Base-by-base conservation (phyloP, 1,140 invertebrate genomes). In the Diprion similis region DNA sequence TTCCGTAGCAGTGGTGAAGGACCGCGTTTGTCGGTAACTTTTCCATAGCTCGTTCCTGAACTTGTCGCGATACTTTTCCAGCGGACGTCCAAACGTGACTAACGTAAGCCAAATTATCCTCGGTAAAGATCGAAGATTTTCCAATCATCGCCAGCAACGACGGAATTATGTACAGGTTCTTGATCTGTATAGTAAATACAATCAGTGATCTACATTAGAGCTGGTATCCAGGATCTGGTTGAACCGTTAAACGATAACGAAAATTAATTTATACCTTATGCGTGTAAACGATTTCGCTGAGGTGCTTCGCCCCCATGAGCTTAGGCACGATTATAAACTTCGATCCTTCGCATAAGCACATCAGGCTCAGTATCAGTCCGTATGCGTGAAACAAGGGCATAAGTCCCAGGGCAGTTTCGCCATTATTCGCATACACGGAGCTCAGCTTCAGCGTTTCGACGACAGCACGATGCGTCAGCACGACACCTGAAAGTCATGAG, bases 111-210 rank as follows among this genome's bases (percentile, higher is more conserved):
- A 59, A 59, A 4, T 59, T 59, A 13, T 59, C 51, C 51, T 59
- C 4, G 6, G 51, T 59, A 9, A 59, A 59, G 4, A 17, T 17
- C 11, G 51, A 17, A 17, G 11, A 17, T 59, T 59, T 59, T 9
- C 11, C 51, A 17, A 59, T 59, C 51, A 59, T 59, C n/a, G 51
- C 51, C 51, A 59, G 51, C 51, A 59, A 59, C 51, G 51, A 59
- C 11, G 51, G 51, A 59, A 59, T 17, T 6, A 59, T 59, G 51
- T 59, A 59, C 51, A 59, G 9, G 51, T 59, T 59, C n/a, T 59
- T 59, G n/a, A 59, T 59, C 51, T 59, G 51, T 59, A n/a, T n/a
- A 37, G 24, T 6, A 6, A 37, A 37, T 37, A 37, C 24, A 6
- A 37, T 37, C 24, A 37, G 24, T 37, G 24, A 1, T 37, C 1